These are phyloP conservation scores for Matsumyia berberina DNA, from an alignment of 2,888 invertebrate genomes.

Conservation along the genomic window DNA sequence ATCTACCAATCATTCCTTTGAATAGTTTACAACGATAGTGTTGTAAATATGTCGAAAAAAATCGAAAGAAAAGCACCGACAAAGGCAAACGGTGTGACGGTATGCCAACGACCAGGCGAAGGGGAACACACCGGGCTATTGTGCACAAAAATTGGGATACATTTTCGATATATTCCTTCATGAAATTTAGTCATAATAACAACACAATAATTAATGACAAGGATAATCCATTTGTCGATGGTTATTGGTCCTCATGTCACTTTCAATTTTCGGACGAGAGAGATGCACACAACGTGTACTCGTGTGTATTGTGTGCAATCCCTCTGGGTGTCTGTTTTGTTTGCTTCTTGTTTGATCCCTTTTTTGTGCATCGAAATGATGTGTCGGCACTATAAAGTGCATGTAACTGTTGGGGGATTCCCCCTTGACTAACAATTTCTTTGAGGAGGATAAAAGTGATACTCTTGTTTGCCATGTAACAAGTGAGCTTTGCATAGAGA, in stretches of 20 bases:
- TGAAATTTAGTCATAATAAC: slow-evolving; percentile 65
- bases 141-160: slow-evolving; percentile 27
- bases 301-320: too few relatives aligned
- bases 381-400: too few relatives aligned
- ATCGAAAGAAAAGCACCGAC: slow-evolving; percentile 43
- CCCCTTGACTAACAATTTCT: too few relatives aligned
- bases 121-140: slow-evolving; percentile 7
- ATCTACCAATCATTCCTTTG: slow-evolving; percentile 18
- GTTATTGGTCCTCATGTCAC: slow-evolving; percentile 69
- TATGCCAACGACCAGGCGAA: not conserved
- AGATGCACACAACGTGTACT: too few relatives aligned
- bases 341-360: too few relatives aligned
- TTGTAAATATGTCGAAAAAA: slow-evolving; percentile 11
- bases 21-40: slow-evolving; percentile 35
- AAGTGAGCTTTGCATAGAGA: too few relatives aligned
- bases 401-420: too few relatives aligned
- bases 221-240: slow-evolving; percentile 74
- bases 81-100: slow-evolving; percentile 14
- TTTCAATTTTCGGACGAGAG: slow-evolving; percentile 55
- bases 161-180: slow-evolving; percentile 19
- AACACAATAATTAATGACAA: slow-evolving; percentile 76
- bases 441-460: too few relatives aligned
- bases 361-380: too few relatives aligned
- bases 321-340: too few relatives aligned
- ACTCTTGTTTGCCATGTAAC: too few relatives aligned